These are phyloP conservation scores for Aphelinus certus DNA, from an alignment of 1,140 invertebrate genomes.

Conservation along the genomic window DNA sequence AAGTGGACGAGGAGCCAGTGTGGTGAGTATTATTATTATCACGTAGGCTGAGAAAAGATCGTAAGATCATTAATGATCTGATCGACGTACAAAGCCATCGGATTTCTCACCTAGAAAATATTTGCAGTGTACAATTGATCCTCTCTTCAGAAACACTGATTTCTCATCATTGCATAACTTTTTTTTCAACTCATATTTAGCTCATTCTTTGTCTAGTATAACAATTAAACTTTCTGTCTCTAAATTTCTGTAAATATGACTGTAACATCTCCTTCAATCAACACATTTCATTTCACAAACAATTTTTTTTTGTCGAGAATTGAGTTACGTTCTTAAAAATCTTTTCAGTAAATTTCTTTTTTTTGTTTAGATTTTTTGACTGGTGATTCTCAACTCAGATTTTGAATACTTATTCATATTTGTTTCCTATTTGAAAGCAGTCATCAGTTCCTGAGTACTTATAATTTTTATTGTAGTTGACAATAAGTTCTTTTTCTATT, in stretches of 20 bases:
- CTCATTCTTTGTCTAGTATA: conserved; percentile 28
- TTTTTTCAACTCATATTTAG: conserved; percentile 20
- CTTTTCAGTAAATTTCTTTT: too few species aligned
- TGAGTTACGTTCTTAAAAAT: too few species aligned
- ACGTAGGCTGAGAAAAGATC: conserved; percentile 2
- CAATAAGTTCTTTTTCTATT: not conserved
- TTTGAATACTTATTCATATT: too few species aligned
- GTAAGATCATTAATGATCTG: conserved; percentile 31
- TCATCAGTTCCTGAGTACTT: too few species aligned
- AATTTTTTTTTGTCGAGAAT: too few species aligned
- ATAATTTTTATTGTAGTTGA: too few species aligned
- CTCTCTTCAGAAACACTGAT: conserved; percentile 23
- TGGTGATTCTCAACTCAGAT: too few species aligned
- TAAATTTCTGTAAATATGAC: conserved; percentile 33
- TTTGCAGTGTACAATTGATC: conserved; percentile 32
- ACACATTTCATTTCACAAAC: conserved; percentile 20
- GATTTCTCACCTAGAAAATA: conserved; percentile 38
- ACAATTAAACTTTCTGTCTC: conserved; percentile 5
- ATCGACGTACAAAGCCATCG: conserved; percentile 35
- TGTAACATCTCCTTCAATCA: conserved; percentile 29
- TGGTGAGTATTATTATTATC: conserved; percentile 73
- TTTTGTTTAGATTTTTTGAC: too few species aligned
- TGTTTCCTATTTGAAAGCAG: too few species aligned
- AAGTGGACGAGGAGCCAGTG: conserved; percentile 86
- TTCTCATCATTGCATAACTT: conserved; percentile 29